Base-by-base conservation (phyloP, 2,888 invertebrate species). In the Noctua janthe region DNA sequence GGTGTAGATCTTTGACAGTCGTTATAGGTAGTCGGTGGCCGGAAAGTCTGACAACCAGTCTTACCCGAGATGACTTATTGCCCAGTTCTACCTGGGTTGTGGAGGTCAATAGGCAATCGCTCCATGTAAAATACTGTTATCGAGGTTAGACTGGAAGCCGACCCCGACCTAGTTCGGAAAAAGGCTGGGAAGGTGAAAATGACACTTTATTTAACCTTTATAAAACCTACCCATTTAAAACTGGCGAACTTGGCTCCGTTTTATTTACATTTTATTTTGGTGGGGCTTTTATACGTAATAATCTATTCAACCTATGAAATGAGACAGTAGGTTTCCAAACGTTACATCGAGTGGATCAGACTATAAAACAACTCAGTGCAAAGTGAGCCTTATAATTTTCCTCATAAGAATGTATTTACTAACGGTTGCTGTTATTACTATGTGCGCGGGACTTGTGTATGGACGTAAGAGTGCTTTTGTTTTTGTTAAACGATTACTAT, bases 401-500 rank as follows among this genome's bases (percentile, higher is more conserved):
- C 23, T 56, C 0, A 39, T 8, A 74, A 71, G 59, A 66, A 76
- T 86, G 71, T 7, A 47, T 72, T 56, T 80, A 43, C 29, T 71
- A 29, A 51, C 62, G 2, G 1, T 70, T 54, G 39, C 35, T 51
- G 29, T 78, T 54, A 35, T 59, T 7, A 47, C 54, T 29, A 23
- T 54, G 39, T 78, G 74, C n/a, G 17, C 20, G 23, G 77, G 69
- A 29, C 13, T 67, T n/a, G 78, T 82, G 7, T 51, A 11, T 74
- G 82, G 73, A 73, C 70, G 86, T 87, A 74, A 87, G 86, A 54
- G 7, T 15, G 1, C 0, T 43, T 67, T 59, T 56, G 4, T 35
- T 69, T 39, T 56, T 11, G 59, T 39, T 51, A n/a, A 69, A 64
- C n/a, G 43, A 71, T 74, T 49, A 1, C 5, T 13, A n/a, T n/a